Evolutionary conservation across 2,797 vertebrate genomes (phyloP), one percentile per base, ranked within the genome.

Genomic region (Characodon lateralis): DNA sequence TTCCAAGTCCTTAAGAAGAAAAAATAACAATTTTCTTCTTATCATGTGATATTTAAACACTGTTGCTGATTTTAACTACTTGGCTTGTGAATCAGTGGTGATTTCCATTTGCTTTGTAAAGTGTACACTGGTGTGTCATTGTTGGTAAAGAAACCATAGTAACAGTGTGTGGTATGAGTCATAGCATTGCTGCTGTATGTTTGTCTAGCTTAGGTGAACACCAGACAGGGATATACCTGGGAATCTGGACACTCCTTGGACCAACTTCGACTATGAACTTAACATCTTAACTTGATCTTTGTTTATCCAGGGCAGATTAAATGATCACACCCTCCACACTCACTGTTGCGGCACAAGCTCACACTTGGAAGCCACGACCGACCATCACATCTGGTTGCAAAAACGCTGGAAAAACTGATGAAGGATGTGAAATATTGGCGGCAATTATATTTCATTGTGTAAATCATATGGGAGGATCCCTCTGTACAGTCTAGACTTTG

Each of bases 201-300:
- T 93, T 93, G 82, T 75, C n/a, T 5, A 86, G 82, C 79, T 77
- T 87, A 78, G 28, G 50, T n/a, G 63, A 79, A 87, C 82, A 87
- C 50, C 69, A 85, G 78, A 85, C 81, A 82, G 87, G 91, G 90
- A 90, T 89, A 89, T 92, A 89, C 89, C 83, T 35, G 3, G 63
- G 80, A 90, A 78, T 89, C 66, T 75, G 63, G 85, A 91, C 90
- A 90, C 92, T 90, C 91, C 92, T 93, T 94, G 72, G 83, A 79
- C 76, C 85, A 93, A 94, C 89, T 84, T 88, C 28, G 87, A 78
- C 83, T 78, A 73, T 26, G 71, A 85, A 77, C 85, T 89, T 87
- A 76, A 82, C 65, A 10, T 83, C 83, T 85, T 75, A 66, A 56
- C 83, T 87, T 72, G 18, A 72, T 82, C 75, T 81, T 61, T 91